Conservation (phyloP, 2,888 invertebrate species). For the Therioaphis trifolii region DNA sequence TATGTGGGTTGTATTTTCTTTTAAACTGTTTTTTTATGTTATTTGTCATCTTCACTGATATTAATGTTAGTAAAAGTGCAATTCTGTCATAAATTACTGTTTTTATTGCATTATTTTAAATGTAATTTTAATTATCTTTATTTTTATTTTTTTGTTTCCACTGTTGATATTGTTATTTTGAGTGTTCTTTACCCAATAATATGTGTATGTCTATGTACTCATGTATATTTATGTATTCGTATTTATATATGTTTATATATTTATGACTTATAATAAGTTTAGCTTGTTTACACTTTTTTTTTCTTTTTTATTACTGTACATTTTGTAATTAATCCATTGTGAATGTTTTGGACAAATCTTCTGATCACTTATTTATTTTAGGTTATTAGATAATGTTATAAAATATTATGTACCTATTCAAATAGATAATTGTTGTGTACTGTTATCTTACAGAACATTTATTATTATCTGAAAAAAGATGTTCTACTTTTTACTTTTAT, state of each 20-base stretch:
- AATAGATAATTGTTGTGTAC: constrained; percentile 51
- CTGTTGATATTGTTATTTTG: constrained; percentile 60
- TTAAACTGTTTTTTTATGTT: constrained; percentile 48
- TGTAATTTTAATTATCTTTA: constrained; percentile 2
- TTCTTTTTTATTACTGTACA: constrained; percentile 46
- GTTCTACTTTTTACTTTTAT: too few relatives aligned
- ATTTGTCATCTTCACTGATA: constrained; percentile 40
- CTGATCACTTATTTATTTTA: constrained; percentile 60
- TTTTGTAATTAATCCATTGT: constrained; percentile 56
- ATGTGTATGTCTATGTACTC: not conserved
- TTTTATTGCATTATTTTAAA: constrained; percentile 17
- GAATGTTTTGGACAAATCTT: constrained; percentile 58
- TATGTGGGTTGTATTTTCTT: constrained; percentile 58
- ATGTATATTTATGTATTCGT: constrained; percentile 18
- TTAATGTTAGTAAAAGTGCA: constrained; percentile 58
- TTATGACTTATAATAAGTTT: constrained; percentile 32
- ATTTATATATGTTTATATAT: not conserved
- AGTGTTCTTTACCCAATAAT: constrained; percentile 34
- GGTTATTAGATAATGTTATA: constrained; percentile 60
- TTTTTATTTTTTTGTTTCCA: constrained; percentile 28
- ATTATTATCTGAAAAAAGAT: constrained; percentile 37
- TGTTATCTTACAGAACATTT: constrained; percentile 45
- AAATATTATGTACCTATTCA: constrained; percentile 45
- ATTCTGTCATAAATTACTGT: constrained; percentile 14
- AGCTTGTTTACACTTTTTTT: constrained; percentile 55